Evolutionary conservation across 2,797 vertebrate species (phyloP).

Genomic region (Brachyrhaphis roseni): DNA sequence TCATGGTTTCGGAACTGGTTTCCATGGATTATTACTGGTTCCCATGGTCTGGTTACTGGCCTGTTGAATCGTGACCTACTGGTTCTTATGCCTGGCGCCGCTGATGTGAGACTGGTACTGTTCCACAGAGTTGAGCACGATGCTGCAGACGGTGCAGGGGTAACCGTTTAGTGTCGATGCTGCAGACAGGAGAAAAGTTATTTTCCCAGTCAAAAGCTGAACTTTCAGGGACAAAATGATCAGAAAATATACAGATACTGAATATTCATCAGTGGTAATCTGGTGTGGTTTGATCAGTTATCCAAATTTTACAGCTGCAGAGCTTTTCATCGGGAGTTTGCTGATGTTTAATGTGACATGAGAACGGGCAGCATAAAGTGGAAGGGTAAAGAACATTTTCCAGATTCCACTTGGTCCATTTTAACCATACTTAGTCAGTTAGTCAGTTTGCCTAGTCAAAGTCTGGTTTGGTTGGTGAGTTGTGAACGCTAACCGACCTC

Average conservation of each 20-base stretch:
- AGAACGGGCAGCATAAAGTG: background rate
- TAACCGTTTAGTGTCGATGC: constrained; percentile 89
- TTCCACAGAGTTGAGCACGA: constrained; percentile 96
- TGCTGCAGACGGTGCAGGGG: constrained; percentile 91
- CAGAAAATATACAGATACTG: background rate
- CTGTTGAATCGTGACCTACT: constrained; percentile 81
- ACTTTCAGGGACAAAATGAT: background rate
- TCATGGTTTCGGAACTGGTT: too few species aligned
- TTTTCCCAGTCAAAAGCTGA: background rate
- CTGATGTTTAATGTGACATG: background rate
- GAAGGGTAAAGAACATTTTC: too few species aligned
- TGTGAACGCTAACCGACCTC: too few species aligned
- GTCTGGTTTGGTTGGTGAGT: too few species aligned
- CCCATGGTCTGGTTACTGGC: background rate
- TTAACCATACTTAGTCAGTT: too few species aligned
- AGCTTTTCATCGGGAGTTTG: background rate
- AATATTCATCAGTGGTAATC: background rate
- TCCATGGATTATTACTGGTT: background rate
- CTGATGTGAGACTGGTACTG: constrained; percentile 98
- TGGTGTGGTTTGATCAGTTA: background rate
- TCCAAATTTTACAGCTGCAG: background rate
- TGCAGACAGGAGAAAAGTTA: constrained; percentile 56
- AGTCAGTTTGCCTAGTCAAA: too few species aligned
- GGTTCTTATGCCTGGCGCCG: constrained; percentile 97
- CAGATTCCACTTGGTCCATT: too few species aligned